Evolutionary conservation across 2,113 vertebrate genomes (phyloP), one percentile per base, ranked within the genome.

Genomic region (Dipodomys merriami): DNA sequence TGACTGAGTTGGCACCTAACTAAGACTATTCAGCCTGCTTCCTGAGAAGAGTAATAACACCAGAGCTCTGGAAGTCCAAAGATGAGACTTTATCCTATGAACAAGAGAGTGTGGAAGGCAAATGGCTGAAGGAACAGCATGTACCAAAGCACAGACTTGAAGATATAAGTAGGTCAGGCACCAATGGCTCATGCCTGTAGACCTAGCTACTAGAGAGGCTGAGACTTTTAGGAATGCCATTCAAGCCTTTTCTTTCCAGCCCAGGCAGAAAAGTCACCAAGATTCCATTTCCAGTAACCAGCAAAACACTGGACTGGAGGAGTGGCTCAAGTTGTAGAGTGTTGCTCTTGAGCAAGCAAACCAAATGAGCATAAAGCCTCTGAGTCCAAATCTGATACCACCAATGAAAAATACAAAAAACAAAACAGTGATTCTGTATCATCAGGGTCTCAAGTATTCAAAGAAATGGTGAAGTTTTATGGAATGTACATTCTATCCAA

Each of bases 51-150:
- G 0, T 27, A 33, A 25, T 8, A 19, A 78, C 25, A 10, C 7
- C 23, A 23, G 62, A 30, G 33, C 71, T 83, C 83, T 35, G 44
- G 25, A 78, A 7, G n/a, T 22, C 4, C 18, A 11, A 0, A 1
- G 5, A 2, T 7, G 16, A 16, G 33, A 57, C 68, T 19, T 53
- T 12, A 20, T 49, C 72, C 7, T 25, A 1, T 19, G 60, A 60
- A 68, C 49, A 76, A 16, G 4, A 25, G 3, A 9, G 8, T 15
- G 18, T 57, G 46, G 44, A 44, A 39, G 15, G 23, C 9, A 53
- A 4, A 30, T 35, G 53, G 35, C n/a, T 1, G 0, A 23, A 62
- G 62, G 13, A 72, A 7, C 1, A n/a, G 62, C 3, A 9, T 33
- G 29, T n/a, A 8, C 53, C 57, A 57, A 35, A 80, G 22, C 39